Evolutionary conservation across 1,140 invertebrate genomes (phyloP).

Genomic region (Drosophila nikananu): DNA sequence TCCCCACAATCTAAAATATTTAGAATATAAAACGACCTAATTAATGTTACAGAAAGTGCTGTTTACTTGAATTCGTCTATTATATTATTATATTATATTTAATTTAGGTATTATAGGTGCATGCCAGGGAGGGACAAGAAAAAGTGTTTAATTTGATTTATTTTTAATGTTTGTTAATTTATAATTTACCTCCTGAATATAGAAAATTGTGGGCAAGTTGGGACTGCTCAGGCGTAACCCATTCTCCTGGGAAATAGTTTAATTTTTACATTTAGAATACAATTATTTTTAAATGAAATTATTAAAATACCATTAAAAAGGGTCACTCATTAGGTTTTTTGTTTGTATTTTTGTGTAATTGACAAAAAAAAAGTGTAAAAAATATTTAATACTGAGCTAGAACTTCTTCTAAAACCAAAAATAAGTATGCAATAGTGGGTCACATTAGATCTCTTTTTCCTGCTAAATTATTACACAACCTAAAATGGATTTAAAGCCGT

Average conservation of each 20-base stretch:
- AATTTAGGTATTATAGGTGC: slow-evolving; percentile 20
- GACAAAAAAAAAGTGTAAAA: neutral
- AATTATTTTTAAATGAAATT: slow-evolving; percentile 6
- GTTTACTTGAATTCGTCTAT: neutral
- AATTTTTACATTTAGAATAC: slow-evolving; percentile 65
- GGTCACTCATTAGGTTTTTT: too few relatives aligned
- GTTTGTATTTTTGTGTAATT: too few relatives aligned
- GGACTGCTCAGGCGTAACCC: slow-evolving; percentile 91
- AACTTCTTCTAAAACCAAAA: neutral
- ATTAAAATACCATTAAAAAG: neutral
- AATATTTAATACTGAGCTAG: neutral
- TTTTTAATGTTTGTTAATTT: slow-evolving; percentile 10
- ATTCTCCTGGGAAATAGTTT: slow-evolving; percentile 87
- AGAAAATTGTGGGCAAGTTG: slow-evolving; percentile 93
- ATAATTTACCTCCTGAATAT: slow-evolving; percentile 91
- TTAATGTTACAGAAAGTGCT: neutral
- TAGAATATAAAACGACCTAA: neutral
- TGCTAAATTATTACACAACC: neutral
- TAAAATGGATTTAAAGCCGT: neutral
- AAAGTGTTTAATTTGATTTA: slow-evolving; percentile 21
- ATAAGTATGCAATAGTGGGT: neutral
- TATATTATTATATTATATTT: neutral
- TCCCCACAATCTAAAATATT: neutral
- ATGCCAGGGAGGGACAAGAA: slow-evolving; percentile 41
- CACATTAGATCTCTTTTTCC: neutral